A percentile compares a stretch with the other conserved stretches of the same genome.
Conservation (phyloP, 2,888 invertebrate species). For the Caenorhabditis sp. region DNA sequence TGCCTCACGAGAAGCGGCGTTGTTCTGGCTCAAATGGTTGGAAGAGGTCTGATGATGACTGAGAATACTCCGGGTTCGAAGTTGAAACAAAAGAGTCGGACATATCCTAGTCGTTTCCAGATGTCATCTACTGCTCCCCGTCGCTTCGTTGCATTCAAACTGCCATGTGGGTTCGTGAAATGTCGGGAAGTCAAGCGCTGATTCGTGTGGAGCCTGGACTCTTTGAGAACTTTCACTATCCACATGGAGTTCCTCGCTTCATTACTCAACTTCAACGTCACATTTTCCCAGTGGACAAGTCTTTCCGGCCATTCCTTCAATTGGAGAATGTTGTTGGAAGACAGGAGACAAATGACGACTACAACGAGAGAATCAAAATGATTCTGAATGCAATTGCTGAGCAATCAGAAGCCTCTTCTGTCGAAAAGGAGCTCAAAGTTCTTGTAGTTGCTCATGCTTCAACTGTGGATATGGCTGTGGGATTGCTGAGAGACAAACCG, state of each 20-base stretch:
- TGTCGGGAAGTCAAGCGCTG: slow-evolving; percentile 56
- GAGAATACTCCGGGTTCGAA: slow-evolving; percentile 66
- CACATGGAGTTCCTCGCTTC: slow-evolving; percentile 60
- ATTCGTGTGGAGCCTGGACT: slow-evolving; percentile 76
- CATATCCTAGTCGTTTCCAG: slow-evolving; percentile 22
- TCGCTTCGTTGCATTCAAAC: slow-evolving; percentile 79
- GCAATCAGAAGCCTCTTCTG: slow-evolving; percentile 19
- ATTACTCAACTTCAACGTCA: slow-evolving; percentile 60
- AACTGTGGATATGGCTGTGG: slow-evolving; percentile 79
- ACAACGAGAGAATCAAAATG: slow-evolving; percentile 69
- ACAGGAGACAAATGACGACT: slow-evolving; percentile 67
- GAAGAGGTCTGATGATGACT: slow-evolving; percentile 67
- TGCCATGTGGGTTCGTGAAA: slow-evolving; percentile 67
- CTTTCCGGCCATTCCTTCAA: slow-evolving; percentile 54
- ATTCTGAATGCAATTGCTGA: slow-evolving; percentile 63
- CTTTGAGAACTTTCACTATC: slow-evolving; percentile 76
- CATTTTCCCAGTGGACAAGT: slow-evolving; percentile 65
- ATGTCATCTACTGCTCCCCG: slow-evolving; percentile 78
- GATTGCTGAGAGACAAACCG: slow-evolving; percentile 67
- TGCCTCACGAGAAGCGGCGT: slow-evolving; percentile 74
- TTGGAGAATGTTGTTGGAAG: slow-evolving; percentile 49
- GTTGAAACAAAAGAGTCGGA: too few species aligned
- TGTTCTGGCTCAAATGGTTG: slow-evolving; percentile 74
- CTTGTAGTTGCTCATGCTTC: slow-evolving; percentile 77
- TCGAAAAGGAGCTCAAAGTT: slow-evolving; percentile 49